phyloP scores from a whole-genome alignment of 2,888 invertebrate species.

The Agonopterix arenella region DNA sequence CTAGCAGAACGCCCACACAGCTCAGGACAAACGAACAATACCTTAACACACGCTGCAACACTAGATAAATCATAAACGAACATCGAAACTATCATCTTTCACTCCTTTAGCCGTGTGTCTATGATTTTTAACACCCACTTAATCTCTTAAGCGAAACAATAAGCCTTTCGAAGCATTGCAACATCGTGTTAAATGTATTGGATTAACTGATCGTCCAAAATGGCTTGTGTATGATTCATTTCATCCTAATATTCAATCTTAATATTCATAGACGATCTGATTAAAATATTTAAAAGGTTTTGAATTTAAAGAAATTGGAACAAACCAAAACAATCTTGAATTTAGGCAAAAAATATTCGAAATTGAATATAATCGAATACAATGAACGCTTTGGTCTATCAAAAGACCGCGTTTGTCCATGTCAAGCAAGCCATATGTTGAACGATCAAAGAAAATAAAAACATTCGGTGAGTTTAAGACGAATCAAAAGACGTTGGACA shows the following conservation, averaged over 20 bases:
- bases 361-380: slow-evolving; percentile 38
- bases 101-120: slow-evolving; percentile 55
- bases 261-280: neutral
- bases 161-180: slow-evolving; percentile 38
- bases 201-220: slow-evolving; percentile 11
- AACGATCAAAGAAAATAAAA: slow-evolving; percentile 37
- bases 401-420: slow-evolving; percentile 41
- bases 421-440: slow-evolving; percentile 45
- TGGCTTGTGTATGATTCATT: neutral
- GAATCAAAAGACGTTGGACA: slow-evolving; percentile 73
- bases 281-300: neutral
- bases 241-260: no score
- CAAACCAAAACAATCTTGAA: neutral
- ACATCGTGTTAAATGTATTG: slow-evolving; percentile 26
- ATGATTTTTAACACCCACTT: slow-evolving; percentile 75
- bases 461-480: slow-evolving; percentile 37
- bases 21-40: slow-evolving; percentile 52
- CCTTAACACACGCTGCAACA: slow-evolving; percentile 56
- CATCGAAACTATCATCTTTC: slow-evolving; percentile 61
- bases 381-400: slow-evolving; percentile 40
- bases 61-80: slow-evolving; percentile 65
- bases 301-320: neutral
- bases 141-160: slow-evolving; percentile 57
- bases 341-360: neutral
- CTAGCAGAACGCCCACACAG: slow-evolving; percentile 57